These are phyloP conservation scores for Brachypodius melanocephalos DNA, from an alignment of 2,113 vertebrate species.

Conservation along the genomic window DNA sequence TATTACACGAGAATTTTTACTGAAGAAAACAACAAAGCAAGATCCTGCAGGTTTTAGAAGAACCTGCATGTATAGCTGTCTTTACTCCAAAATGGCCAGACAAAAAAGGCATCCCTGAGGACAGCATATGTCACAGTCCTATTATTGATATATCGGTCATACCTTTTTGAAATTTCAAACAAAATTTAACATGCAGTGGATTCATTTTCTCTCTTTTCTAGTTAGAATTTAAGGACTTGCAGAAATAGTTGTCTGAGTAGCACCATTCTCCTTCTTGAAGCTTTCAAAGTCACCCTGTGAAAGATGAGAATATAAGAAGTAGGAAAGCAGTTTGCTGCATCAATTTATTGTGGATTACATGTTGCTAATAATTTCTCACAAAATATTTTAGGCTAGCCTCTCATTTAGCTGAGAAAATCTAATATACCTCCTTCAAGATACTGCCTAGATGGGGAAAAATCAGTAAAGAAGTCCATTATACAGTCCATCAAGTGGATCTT, in stretches of 20 bases:
- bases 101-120: not conserved
- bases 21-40: not conserved
- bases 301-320: not conserved
- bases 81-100: not conserved
- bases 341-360: constrained; percentile 35
- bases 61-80: not conserved
- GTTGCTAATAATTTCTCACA: constrained; percentile 46
- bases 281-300: constrained; percentile 39
- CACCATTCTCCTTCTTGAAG: not conserved
- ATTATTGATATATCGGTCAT: not conserved
- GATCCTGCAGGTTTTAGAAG: not conserved
- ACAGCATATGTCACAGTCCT: not conserved
- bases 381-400: constrained; percentile 1
- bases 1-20: not conserved
- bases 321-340: not conserved
- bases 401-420: not conserved
- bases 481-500: constrained; percentile 54
- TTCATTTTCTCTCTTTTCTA: not conserved
- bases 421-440: constrained; percentile 7
- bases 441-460: constrained; percentile 7
- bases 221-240: not conserved
- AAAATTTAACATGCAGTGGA: not conserved
- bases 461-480: constrained; percentile 30
- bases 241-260: not conserved
- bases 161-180: not conserved